Evolutionary conservation across 2,797 vertebrate species (phyloP).

Genomic region (Pangasius mekongensis): DNA sequence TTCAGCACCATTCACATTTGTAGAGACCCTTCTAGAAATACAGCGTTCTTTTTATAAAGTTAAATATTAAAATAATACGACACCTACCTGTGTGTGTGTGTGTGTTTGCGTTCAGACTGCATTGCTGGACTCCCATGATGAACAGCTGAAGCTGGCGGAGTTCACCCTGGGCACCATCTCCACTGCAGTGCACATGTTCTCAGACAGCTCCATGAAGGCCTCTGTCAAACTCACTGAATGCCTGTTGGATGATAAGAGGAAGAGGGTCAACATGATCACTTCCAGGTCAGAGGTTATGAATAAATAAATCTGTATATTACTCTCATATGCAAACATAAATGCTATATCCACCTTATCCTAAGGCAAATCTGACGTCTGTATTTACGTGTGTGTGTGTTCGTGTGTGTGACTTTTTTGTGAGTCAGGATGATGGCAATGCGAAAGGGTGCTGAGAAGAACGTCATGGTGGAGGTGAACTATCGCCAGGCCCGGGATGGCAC

Average conservation of each 20-base stretch:
- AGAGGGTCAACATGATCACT: constrained; percentile 85
- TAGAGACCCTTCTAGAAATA: not conserved
- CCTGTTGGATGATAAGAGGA: constrained; percentile 92
- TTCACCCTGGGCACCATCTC: constrained; percentile 91
- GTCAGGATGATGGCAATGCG: constrained; percentile 94
- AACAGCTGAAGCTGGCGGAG: constrained; percentile 87
- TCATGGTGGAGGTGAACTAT: constrained; percentile 92
- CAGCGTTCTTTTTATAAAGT: not conserved
- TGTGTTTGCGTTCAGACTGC: constrained; percentile 67
- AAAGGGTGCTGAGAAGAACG: constrained; percentile 85
- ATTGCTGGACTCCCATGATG: constrained; percentile 80
- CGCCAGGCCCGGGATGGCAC: constrained; percentile 83
- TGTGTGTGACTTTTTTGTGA: not conserved
- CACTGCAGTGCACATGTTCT: constrained; percentile 85
- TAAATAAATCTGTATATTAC: not conserved
- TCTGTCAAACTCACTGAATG: constrained; percentile 86
- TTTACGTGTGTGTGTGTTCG: not conserved
- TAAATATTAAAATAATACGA: not conserved
- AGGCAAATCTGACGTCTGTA: not conserved
- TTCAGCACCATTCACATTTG: not conserved
- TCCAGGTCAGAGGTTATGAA: constrained; percentile 77
- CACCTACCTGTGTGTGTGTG: not conserved
- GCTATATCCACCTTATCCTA: not conserved
- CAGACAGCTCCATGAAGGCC: constrained; percentile 87
- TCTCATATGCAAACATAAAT: not conserved